Evolutionary conservation across 2,797 vertebrate genomes (phyloP), one percentile per base, ranked within the genome.

Genomic region (Coranthus polyacanthus): DNA sequence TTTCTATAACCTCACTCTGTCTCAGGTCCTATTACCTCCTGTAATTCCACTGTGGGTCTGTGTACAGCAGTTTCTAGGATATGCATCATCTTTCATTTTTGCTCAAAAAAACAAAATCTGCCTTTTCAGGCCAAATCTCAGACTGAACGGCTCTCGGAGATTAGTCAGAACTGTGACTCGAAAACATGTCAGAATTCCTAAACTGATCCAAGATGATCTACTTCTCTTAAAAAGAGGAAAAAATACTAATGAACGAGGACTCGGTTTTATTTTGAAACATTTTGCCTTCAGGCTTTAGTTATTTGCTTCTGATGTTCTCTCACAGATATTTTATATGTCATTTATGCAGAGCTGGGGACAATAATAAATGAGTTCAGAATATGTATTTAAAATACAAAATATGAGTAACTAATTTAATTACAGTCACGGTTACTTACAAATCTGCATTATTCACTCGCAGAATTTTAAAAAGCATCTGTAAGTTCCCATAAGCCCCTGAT

Each of bases 171-270:
- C 63, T 62, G 39, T 68, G 49, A 69, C 51, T 51, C 32, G 36
- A 18, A 15, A 56, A 75, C 47, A 58, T 50, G 29, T 69, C 70
- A 68, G 20, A 15, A 15, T 45, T 51, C 46, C 54, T 70, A 26
- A 58, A 56, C 4, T 10, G 54, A 78, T 74, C 68, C 16, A 47
- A 68, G 65, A 56, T 51, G 41, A 79, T 76, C 62, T 68, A 54
- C 54, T 79, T 70, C 69, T 71, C 22, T 71, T 45, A 50, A 67
- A 50, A 57, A 20, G 11, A 13, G 39, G 10, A 47, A 39, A 42
- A 45, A 44, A 68, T 26, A 24, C 32, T 43, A 16, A 39, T 11
- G 7, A 54, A 17, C 32, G 11, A 37, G 22, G 12, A 41, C 68
- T 58, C 18, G 61, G 9, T 24, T 29, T 44, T 50, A 68, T 62